Percentiles rank a stretch among this genome's conserved stretches.
phyloP scores from a whole-genome alignment of 2,113 vertebrate species.

The Zingel zingel region DNA sequence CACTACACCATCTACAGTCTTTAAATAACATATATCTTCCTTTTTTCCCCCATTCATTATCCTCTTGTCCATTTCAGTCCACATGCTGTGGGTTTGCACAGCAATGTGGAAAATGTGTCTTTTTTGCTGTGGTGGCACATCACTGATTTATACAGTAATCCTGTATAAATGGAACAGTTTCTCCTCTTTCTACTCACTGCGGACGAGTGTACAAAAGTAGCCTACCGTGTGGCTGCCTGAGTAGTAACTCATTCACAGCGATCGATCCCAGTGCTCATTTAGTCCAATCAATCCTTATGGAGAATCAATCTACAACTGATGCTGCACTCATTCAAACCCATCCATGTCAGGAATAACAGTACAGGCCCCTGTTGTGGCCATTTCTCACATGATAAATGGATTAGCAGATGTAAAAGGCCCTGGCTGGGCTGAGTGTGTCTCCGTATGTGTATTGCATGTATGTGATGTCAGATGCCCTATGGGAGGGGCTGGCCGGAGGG shows the following conservation, averaged over 20 bases:
- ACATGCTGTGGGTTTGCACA: conserved; percentile 47
- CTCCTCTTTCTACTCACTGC: conserved; percentile 20
- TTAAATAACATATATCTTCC: conserved; percentile 50
- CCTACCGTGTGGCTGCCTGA: conserved; percentile 22
- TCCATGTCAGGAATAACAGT: conserved; percentile 56
- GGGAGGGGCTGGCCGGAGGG: background rate
- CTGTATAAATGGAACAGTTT: conserved; percentile 34
- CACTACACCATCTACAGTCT: background rate
- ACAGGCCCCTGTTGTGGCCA: conserved; percentile 22
- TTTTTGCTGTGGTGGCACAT: conserved; percentile 36
- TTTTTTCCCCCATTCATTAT: conserved; percentile 57
- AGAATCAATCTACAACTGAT: conserved; percentile 77
- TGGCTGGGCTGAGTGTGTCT: background rate
- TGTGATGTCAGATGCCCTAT: conserved; percentile 32
- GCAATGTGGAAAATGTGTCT: conserved; percentile 53
- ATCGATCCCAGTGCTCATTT: conserved; percentile 73
- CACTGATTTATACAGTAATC: conserved; percentile 44
- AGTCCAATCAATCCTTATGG: conserved; percentile 72
- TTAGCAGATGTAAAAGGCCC: conserved; percentile 13
- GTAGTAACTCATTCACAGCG: conserved; percentile 49
- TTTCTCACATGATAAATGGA: conserved; percentile 46
- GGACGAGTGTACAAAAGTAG: conserved; percentile 36
- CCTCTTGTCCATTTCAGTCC: conserved; percentile 42
- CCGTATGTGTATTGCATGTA: conserved; percentile 16
- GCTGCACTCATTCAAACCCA: conserved; percentile 64